Percentiles rank a stretch among this genome's conserved stretches.
Conservation (phyloP, 2,888 invertebrate genomes). For the Caenorhabditis wallacei region DNA sequence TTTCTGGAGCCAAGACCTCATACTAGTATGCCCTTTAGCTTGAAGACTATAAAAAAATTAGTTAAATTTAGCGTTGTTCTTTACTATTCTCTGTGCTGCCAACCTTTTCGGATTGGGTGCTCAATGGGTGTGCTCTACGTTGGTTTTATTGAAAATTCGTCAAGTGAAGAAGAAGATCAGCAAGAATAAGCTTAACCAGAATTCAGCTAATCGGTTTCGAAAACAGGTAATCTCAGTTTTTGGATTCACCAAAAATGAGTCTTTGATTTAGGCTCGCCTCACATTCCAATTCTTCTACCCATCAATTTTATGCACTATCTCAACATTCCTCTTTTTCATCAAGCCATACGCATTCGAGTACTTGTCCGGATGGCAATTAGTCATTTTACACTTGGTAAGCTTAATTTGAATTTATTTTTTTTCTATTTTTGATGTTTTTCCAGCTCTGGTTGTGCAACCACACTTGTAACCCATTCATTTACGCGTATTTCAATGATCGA, state of each 20-base stretch:
- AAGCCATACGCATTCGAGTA: slow-evolving; percentile 75
- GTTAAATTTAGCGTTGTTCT: slow-evolving; percentile 70
- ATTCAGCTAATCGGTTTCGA: slow-evolving; percentile 80
- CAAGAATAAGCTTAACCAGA: slow-evolving; percentile 80
- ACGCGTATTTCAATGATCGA: slow-evolving; percentile 81
- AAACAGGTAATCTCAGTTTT: slow-evolving; percentile 76
- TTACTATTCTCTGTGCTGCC: slow-evolving; percentile 67
- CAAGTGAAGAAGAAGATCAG: slow-evolving; percentile 81
- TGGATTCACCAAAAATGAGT: background rate
- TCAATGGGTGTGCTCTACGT: slow-evolving; percentile 78
- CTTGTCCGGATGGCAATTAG: slow-evolving; percentile 72
- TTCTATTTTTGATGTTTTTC: slow-evolving; percentile 22
- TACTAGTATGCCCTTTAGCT: slow-evolving; percentile 56
- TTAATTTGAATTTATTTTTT: background rate
- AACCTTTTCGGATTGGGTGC: slow-evolving; percentile 72
- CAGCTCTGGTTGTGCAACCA: slow-evolving; percentile 80
- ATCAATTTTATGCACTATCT: slow-evolving; percentile 80
- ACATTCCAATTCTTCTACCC: slow-evolving; percentile 83
- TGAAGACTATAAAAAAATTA: too few species aligned
- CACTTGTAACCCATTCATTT: slow-evolving; percentile 81
- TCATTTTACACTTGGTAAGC: slow-evolving; percentile 77
- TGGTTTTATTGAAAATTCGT: slow-evolving; percentile 80
- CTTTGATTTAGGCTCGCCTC: slow-evolving; percentile 73
- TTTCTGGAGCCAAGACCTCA: slow-evolving; percentile 63
- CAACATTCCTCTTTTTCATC: slow-evolving; percentile 77